Conservation (phyloP, 2,888 invertebrate species). For the Plagiodera versicolora region DNA sequence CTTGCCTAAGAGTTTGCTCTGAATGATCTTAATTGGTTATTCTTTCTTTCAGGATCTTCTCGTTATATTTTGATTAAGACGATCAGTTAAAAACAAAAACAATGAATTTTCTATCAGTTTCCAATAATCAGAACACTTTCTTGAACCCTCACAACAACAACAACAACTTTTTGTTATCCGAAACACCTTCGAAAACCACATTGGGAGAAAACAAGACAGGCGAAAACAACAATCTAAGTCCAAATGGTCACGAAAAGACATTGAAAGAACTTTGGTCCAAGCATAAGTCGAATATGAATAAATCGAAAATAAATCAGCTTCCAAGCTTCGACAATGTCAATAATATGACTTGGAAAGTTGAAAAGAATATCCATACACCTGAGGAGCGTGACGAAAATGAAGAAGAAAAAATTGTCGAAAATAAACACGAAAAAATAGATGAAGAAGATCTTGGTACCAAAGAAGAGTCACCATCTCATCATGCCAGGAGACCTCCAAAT, state of each 20-base stretch:
- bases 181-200: conserved; percentile 30
- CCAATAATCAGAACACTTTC: conserved; percentile 40
- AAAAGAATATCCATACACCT: conserved; percentile 16
- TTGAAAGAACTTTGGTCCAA: conserved; percentile 50
- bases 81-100: conserved; percentile 13
- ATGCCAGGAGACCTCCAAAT: conserved; percentile 90
- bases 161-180: conserved; percentile 31
- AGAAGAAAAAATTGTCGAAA: conserved; percentile 20
- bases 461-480: conserved; percentile 68
- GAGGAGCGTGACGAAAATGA: conserved; percentile 23
- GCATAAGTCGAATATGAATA: conserved; percentile 44
- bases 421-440: conserved; percentile 17
- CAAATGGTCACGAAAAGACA: conserved; percentile 41
- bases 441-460: conserved; percentile 36
- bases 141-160: conserved; percentile 36
- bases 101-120: conserved; percentile 34
- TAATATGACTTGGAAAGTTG: conserved; percentile 39
- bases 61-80: conserved; percentile 19
- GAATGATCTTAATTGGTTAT: not conserved
- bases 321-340: conserved; percentile 33
- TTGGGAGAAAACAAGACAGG: conserved; percentile 26
- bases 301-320: conserved; percentile 34
- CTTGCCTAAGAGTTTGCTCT: not conserved
- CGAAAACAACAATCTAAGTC: conserved; percentile 36
- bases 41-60: conserved; percentile 27